These are phyloP conservation scores for Drosophila lowei DNA, from an alignment of 1,140 invertebrate genomes.

Conservation along the genomic window DNA sequence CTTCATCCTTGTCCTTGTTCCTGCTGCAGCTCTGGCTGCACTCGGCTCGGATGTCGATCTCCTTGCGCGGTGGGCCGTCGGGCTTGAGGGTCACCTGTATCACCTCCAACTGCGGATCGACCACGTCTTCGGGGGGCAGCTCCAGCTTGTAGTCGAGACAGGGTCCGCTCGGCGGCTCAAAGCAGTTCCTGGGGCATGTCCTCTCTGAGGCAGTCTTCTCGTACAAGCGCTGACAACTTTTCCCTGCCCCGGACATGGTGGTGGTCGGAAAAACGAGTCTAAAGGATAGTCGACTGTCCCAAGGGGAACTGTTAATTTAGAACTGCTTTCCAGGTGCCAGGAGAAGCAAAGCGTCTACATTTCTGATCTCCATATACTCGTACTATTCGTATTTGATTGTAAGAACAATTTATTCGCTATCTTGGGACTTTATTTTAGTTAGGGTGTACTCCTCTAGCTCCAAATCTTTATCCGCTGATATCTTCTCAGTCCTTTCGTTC, in stretches of 20 bases:
- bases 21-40: slow-evolving; percentile 23
- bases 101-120: slow-evolving; percentile 13
- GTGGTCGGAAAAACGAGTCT: background rate
- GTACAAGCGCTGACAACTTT: slow-evolving; percentile 40
- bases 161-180: slow-evolving; percentile 9
- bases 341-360: no score
- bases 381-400: background rate
- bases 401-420: background rate
- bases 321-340: background rate
- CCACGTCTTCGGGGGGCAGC: background rate
- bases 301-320: background rate
- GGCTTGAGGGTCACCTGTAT: slow-evolving; percentile 12
- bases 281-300: background rate
- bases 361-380: no score
- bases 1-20: background rate
- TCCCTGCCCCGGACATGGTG: slow-evolving; percentile 34
- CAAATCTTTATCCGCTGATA: slow-evolving; percentile 42
- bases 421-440: slow-evolving; percentile 14
- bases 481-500: slow-evolving; percentile 68
- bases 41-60: slow-evolving; percentile 30
- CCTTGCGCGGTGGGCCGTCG: slow-evolving; percentile 25
- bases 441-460: slow-evolving; percentile 1
- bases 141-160: slow-evolving; percentile 39
- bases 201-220: background rate
- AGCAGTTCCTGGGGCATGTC: slow-evolving; percentile 36